phyloP scores from a whole-genome alignment of 2,113 vertebrate genomes.

The Zosterops lateralis region DNA sequence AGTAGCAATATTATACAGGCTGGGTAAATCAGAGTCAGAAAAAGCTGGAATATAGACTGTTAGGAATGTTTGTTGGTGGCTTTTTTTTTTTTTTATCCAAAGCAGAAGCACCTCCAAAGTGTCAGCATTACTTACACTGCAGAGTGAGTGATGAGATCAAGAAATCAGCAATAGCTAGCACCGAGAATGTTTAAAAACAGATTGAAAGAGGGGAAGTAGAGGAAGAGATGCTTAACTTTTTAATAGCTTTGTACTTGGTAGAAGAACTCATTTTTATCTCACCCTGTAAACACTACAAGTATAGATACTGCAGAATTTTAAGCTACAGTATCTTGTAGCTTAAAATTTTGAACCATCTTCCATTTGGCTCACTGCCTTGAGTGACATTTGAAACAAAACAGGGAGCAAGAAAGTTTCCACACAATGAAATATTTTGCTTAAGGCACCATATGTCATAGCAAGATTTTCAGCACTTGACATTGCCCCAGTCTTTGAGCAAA shows the following conservation, averaged over 20 bases:
- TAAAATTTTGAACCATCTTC: not conserved
- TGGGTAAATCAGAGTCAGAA: not conserved
- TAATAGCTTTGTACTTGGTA: not conserved
- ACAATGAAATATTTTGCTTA: not conserved
- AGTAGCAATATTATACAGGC: not conserved
- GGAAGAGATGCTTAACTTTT: not conserved
- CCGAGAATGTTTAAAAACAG: conserved; percentile 31
- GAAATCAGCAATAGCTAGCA: not conserved
- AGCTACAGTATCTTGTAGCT: not conserved
- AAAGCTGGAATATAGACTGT: no score
- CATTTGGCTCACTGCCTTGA: not conserved
- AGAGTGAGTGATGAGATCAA: conserved; percentile 14
- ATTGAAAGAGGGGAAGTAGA: not conserved
- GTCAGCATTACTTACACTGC: not conserved
- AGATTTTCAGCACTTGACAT: not conserved
- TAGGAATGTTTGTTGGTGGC: not conserved
- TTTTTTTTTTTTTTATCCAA: not conserved
- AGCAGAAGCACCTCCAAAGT: not conserved
- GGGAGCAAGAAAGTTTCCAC: not conserved
- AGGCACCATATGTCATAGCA: not conserved
- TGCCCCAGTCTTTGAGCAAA: not conserved
- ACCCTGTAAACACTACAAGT: not conserved
- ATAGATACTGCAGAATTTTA: not conserved
- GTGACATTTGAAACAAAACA: conserved; percentile 20
- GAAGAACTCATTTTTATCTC: not conserved